These are phyloP conservation scores for Bellardia bayeri DNA, from an alignment of 2,888 invertebrate genomes.

Conservation along the genomic window DNA sequence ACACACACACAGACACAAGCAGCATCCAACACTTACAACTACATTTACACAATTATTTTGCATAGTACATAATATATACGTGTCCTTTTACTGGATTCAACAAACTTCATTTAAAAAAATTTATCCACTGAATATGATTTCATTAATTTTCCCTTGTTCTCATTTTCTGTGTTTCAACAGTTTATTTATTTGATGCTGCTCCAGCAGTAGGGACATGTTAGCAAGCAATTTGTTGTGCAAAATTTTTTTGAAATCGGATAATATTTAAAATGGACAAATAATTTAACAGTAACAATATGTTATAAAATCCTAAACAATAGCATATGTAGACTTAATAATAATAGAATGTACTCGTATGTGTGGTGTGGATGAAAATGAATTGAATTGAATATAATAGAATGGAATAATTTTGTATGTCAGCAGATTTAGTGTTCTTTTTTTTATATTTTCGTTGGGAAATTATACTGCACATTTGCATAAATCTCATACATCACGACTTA, in stretches of 20 bases:
- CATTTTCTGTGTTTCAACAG: background rate
- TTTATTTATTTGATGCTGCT: slow-evolving; percentile 1
- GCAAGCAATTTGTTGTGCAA: background rate
- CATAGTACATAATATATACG: slow-evolving; percentile 11
- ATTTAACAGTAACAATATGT: slow-evolving; percentile 10
- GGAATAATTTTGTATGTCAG: slow-evolving; percentile 60
- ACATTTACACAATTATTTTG: slow-evolving; percentile 42
- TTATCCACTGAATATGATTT: slow-evolving; percentile 53
- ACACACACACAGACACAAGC: background rate
- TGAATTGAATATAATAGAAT: slow-evolving; percentile 16
- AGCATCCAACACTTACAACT: background rate
- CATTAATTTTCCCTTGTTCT: background rate
- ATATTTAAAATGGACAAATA: slow-evolving; percentile 32
- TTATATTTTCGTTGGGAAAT: slow-evolving; percentile 9
- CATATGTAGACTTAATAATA: background rate
- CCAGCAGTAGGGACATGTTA: background rate
- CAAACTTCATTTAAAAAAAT: slow-evolving; percentile 62
- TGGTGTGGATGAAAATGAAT: slow-evolving; percentile 14
- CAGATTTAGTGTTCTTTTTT: slow-evolving; percentile 16
- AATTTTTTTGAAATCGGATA: slow-evolving; percentile 40
- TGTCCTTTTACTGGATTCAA: slow-evolving; percentile 46
- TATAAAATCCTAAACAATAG: slow-evolving; percentile 29
- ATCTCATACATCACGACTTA: slow-evolving; percentile 71
- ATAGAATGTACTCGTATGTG: background rate
- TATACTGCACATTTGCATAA: slow-evolving; percentile 58